Percentiles rank a stretch among this genome's conserved stretches.
Evolutionary conservation across 2,888 invertebrate genomes (phyloP).

Genomic region (Scaptomyza polygonia): DNA sequence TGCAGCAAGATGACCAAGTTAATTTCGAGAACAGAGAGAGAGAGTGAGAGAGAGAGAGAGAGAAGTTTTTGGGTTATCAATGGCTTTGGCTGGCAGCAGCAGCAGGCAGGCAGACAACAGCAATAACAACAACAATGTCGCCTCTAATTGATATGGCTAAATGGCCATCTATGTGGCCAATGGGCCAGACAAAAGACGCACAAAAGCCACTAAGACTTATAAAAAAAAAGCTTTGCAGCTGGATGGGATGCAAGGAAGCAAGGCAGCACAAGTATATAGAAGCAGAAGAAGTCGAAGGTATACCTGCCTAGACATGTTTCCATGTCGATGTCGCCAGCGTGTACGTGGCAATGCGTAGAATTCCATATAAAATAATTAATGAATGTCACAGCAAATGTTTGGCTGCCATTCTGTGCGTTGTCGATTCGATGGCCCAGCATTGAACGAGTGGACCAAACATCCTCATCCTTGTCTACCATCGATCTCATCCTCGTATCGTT

Average conservation of each 20-base stretch:
- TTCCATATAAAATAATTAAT: slow-evolving; percentile 84
- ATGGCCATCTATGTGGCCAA: slow-evolving; percentile 73
- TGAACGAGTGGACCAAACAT: background rate
- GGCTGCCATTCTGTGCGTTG: slow-evolving; percentile 48
- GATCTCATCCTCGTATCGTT: slow-evolving; percentile 75
- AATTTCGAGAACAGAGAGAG: slow-evolving; percentile 48
- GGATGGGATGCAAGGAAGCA: background rate
- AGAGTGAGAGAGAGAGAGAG: background rate
- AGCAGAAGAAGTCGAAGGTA: slow-evolving; percentile 21
- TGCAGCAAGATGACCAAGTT: slow-evolving; percentile 78
- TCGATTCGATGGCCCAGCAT: slow-evolving; percentile 1
- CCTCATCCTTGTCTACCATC: slow-evolving; percentile 5
- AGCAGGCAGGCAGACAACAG: slow-evolving; percentile 25
- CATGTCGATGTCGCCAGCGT: slow-evolving; percentile 82
- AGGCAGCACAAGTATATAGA: background rate
- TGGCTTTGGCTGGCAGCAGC: slow-evolving; percentile 39
- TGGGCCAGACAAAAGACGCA: slow-evolving; percentile 31
- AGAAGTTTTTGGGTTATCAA: slow-evolving; percentile 63
- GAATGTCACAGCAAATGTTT: slow-evolving; percentile 83
- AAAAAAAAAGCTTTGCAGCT: slow-evolving; percentile 25
- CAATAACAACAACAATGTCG: slow-evolving; percentile 29
- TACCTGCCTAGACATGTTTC: slow-evolving; percentile 65
- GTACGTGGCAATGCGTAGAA: slow-evolving; percentile 83
- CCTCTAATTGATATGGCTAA: slow-evolving; percentile 77
- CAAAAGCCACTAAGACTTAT: slow-evolving; percentile 9